Base-by-base conservation (phyloP, 2,888 invertebrate genomes). In the Fragum sueziense region DNA sequence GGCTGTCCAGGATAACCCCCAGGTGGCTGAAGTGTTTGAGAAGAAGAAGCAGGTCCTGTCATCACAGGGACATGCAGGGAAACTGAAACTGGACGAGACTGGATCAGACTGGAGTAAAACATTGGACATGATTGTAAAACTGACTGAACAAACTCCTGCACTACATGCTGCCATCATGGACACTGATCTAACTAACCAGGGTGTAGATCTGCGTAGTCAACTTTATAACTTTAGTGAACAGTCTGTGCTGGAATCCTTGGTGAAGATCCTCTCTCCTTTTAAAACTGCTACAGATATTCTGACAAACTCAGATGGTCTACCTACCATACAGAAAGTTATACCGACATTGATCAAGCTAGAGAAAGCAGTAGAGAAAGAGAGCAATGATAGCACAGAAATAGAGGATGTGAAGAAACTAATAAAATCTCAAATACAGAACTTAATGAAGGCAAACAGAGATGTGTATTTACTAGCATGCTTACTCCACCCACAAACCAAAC, bases 401-500 rank as follows among this genome's bases (percentile, higher is more conserved):
- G 47, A 57, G 31, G 33, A 70, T 14, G 37, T 81, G 52, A 84
- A 84, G 29, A 22, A 7, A 22, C 59, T 74, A 7, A 69, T 81
- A 9, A 80, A 69, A 52, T 37, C 65, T 31, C 73, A 72, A 61
- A 79, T 84, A 37, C 74, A 81, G 22, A 47, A 37, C 9, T 57
- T 77, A 37, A 57, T 84, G 25, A 27, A 71, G 11, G 27, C 22
- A 25, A 71, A 73, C 70, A 74, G 65, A 31, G 75, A 79, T 20
- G 51, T 69, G 0, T 84, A 76, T 51, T 54, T 84, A 22, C 62
- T 84, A 11, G 76, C 81, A 11, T 84, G 84, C 41, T 41, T 84
- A 6, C 34, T 84, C 25, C 84, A 84, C 68, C 84, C 84, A 3
- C 84, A 84, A 33, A 84, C 84, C 1, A 84, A 84, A 52, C 80